phyloP scores from a whole-genome alignment of 1,140 invertebrate species.

The Micrasema longulum region DNA sequence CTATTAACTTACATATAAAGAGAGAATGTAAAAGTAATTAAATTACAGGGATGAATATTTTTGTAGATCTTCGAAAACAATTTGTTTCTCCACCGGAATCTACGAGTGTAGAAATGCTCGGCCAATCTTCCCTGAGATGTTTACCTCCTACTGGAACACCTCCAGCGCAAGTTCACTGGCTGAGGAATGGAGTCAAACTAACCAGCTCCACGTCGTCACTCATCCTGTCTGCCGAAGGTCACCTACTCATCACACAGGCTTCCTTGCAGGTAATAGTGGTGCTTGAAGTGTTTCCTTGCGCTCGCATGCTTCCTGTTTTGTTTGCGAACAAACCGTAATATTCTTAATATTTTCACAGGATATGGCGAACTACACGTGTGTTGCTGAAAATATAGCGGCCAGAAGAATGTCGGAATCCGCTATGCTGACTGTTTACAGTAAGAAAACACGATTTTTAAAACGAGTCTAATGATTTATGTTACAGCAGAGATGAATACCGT shows the following conservation, averaged over 20 bases:
- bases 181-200: constrained; percentile 78
- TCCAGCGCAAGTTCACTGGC: constrained; percentile 85
- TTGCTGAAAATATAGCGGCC: constrained; percentile 93
- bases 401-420: constrained; percentile 88
- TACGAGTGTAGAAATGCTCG: constrained; percentile 84
- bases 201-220: constrained; percentile 71
- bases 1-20: too few relatives aligned
- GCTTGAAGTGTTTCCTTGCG: too few relatives aligned
- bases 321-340: too few relatives aligned
- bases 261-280: constrained; percentile 75
- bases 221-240: constrained; percentile 85
- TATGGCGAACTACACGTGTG: constrained; percentile 96
- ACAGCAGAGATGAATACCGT: too few relatives aligned
- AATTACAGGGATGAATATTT: too few relatives aligned
- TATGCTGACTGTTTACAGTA: constrained; percentile 93
- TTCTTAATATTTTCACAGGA: constrained; percentile 67
- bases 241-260: constrained; percentile 90
- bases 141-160: constrained; percentile 89
- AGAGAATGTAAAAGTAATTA: too few relatives aligned
- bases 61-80: constrained; percentile 84
- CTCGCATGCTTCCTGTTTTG: too few relatives aligned
- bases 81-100: constrained; percentile 86
- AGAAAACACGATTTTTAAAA: constrained; percentile 61
- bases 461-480: too few relatives aligned
- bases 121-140: constrained; percentile 88